These are phyloP conservation scores for Misgurnus mizolepis DNA, from an alignment of 2,113 vertebrate genomes.

Conservation along the genomic window DNA sequence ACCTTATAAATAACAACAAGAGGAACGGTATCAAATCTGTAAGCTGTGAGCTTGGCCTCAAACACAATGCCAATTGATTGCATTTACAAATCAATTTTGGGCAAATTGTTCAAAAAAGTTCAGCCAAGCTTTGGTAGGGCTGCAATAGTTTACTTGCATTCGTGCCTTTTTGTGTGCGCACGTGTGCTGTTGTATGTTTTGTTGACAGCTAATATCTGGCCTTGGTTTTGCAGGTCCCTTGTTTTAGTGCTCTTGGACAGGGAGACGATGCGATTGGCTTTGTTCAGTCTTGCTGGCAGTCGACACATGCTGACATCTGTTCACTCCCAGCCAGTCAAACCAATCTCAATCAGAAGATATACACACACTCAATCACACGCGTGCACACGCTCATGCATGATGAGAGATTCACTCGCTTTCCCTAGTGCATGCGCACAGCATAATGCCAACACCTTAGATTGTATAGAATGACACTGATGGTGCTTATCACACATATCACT, in stretches of 20 bases:
- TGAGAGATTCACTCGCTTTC: slow-evolving; percentile 45
- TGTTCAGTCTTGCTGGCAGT: slow-evolving; percentile 89
- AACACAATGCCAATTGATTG: not conserved
- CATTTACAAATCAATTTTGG: slow-evolving; percentile 16
- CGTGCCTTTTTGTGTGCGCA: slow-evolving; percentile 52
- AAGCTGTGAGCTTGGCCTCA: slow-evolving; percentile 20
- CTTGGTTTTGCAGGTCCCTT: slow-evolving; percentile 79
- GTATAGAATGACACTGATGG: slow-evolving; percentile 28
- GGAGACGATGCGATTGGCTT: slow-evolving; percentile 88
- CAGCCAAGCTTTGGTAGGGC: not conserved
- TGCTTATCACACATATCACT: slow-evolving; percentile 30
- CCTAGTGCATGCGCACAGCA: slow-evolving; percentile 49
- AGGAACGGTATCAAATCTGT: slow-evolving; percentile 39
- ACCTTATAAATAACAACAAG: slow-evolving; percentile 52
- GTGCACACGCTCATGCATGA: slow-evolving; percentile 56
- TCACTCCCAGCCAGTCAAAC: slow-evolving; percentile 92
- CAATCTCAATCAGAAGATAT: slow-evolving; percentile 87
- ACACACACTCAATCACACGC: slow-evolving; percentile 45
- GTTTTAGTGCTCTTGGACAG: slow-evolving; percentile 87
- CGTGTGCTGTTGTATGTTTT: slow-evolving; percentile 60
- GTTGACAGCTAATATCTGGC: slow-evolving; percentile 75
- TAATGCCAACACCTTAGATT: slow-evolving; percentile 30
- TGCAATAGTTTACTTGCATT: slow-evolving; percentile 24
- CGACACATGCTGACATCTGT: slow-evolving; percentile 91
- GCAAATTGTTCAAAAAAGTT: slow-evolving; percentile 9